Evolutionary conservation across 2,797 vertebrate species (phyloP).

Genomic region (Enteromius argenteus): DNA sequence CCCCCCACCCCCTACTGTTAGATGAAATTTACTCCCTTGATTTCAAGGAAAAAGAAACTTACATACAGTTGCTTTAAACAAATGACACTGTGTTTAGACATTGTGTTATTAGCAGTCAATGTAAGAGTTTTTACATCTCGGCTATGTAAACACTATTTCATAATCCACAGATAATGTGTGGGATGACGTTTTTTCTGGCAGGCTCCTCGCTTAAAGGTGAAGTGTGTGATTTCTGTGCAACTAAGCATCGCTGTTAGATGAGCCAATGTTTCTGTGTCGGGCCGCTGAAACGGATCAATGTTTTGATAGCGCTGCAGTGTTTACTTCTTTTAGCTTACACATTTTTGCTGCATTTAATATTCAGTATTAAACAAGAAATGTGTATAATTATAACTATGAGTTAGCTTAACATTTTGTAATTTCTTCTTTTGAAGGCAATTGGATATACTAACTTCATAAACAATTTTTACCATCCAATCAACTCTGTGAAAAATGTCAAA

Average conservation of each 20-base stretch:
- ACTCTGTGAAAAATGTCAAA: not conserved
- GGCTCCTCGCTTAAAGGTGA: slow-evolving; percentile 2
- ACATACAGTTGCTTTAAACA: not conserved
- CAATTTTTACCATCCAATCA: not conserved
- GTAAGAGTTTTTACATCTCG: not conserved
- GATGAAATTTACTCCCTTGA: too few species aligned
- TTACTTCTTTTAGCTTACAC: not conserved
- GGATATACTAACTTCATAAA: not conserved
- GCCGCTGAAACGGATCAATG: not conserved
- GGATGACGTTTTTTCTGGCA: not conserved
- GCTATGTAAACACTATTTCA: slow-evolving; percentile 6
- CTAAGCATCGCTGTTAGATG: slow-evolving; percentile 3
- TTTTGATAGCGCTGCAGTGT: not conserved
- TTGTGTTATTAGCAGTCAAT: not conserved
- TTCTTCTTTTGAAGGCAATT: not conserved
- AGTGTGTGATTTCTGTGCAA: not conserved
- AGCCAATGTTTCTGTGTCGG: slow-evolving; percentile 20
- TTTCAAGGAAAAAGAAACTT: not conserved
- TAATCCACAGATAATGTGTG: slow-evolving; percentile 9
- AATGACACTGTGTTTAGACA: not conserved
- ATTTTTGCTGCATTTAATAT: not conserved
- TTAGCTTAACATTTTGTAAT: not conserved
- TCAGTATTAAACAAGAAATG: not conserved
- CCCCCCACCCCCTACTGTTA: too few species aligned
- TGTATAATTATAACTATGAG: not conserved